A percentile compares a stretch with the other conserved stretches of the same genome.
Evolutionary conservation across 2,113 vertebrate genomes (phyloP).

Genomic region (Anser brachyrhynchus): DNA sequence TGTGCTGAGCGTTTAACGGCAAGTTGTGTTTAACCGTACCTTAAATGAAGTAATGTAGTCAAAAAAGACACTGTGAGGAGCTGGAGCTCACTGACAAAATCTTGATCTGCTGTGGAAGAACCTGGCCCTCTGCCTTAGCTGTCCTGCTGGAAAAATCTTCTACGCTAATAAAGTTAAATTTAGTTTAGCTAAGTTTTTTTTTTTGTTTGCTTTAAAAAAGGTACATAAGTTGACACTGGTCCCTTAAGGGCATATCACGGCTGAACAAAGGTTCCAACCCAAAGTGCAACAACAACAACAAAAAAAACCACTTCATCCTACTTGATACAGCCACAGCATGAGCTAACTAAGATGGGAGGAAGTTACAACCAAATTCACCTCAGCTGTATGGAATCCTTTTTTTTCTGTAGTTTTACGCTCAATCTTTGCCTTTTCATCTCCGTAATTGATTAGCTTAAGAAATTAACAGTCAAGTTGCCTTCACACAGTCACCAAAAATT

Average conservation of each 20-base stretch:
- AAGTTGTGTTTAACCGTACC: neutral
- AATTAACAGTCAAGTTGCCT: neutral
- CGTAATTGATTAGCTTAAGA: neutral
- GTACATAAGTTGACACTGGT: neutral
- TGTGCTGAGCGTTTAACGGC: neutral
- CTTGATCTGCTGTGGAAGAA: neutral
- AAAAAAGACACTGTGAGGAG: neutral
- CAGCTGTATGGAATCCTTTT: neutral
- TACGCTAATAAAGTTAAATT: neutral
- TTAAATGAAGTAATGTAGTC: neutral
- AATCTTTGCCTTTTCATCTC: neutral
- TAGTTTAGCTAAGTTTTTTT: neutral
- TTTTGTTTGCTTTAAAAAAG: neutral
- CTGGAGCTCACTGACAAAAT: neutral
- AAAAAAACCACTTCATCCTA: neutral
- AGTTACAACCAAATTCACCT: neutral
- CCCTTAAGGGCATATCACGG: neutral
- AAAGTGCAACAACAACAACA: neutral
- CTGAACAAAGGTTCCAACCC: accelerated
- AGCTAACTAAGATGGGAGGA: neutral
- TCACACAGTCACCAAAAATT: neutral
- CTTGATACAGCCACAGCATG: neutral
- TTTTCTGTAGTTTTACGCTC: accelerated
- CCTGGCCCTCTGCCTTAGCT: neutral
- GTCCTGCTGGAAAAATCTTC: neutral